Conservation (phyloP, 35 echinoderm and acorn worm species). For the Anneissia japonica region DNA sequence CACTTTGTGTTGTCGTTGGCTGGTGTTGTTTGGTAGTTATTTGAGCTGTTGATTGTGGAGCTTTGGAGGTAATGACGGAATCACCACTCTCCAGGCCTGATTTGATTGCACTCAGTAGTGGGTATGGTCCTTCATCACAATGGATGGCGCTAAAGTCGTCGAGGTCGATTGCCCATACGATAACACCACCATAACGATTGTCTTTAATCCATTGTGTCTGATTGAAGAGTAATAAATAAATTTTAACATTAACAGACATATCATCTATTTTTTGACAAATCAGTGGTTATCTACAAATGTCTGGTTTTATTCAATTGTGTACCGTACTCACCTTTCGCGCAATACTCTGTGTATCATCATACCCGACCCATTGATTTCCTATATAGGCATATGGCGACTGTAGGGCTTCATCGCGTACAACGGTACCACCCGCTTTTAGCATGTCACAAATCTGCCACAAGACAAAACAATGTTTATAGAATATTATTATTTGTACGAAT, state of each 20-base stretch:
- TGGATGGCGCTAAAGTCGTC: slow-evolving; percentile 30
- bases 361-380: slow-evolving; percentile 44
- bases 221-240: no score
- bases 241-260: no score
- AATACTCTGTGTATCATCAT: slow-evolving; percentile 31
- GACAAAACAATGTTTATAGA: no score
- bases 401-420: slow-evolving; percentile 7
- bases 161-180: slow-evolving; percentile 49
- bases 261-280: no score
- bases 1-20: no score
- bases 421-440: not conserved
- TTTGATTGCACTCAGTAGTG: slow-evolving; percentile 41
- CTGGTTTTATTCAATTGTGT: no score
- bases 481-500: not conserved
- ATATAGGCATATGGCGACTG: slow-evolving; percentile 28
- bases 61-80: not conserved
- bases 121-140: slow-evolving; percentile 35
- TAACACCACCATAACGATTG: slow-evolving; percentile 19
- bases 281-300: no score
- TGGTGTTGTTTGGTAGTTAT: no score
- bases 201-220: slow-evolving; percentile 18
- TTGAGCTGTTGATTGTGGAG: no score
- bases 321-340: slow-evolving; percentile 11
- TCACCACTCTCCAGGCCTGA: slow-evolving; percentile 1
- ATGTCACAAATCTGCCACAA: slow-evolving; percentile 23